Conservation (phyloP, 2,888 invertebrate species). For the Epistrophe grossulariae region DNA sequence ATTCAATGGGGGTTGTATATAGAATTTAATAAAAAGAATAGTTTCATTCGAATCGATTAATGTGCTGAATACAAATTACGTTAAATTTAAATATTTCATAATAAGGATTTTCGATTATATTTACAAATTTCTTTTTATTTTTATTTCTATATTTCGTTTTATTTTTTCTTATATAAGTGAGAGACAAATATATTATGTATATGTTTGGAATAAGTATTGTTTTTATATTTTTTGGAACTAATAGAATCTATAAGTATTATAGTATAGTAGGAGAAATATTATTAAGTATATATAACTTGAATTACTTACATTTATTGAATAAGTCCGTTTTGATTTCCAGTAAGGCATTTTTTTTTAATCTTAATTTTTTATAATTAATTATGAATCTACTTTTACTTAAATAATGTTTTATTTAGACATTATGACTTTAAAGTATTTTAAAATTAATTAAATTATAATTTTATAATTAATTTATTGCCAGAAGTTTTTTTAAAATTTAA, state of each 20-base stretch:
- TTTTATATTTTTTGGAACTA: constrained; percentile 27
- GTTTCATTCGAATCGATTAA: constrained; percentile 56
- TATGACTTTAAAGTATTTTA: background rate
- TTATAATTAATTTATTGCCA: background rate
- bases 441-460: background rate
- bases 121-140: constrained; percentile 50
- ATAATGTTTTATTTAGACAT: background rate
- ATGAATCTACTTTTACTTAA: background rate
- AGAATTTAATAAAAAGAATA: constrained; percentile 64
- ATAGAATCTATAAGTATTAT: constrained; percentile 14
- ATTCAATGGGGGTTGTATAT: constrained; percentile 37
- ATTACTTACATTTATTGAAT: constrained; percentile 64
- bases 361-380: constrained; percentile 18
- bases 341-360: constrained; percentile 62
- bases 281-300: constrained; percentile 24
- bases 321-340: constrained; percentile 73
- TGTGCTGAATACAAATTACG: constrained; percentile 70
- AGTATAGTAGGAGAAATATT: constrained; percentile 14
- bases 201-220: constrained; percentile 32
- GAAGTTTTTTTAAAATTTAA: background rate
- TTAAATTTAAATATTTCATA: constrained; percentile 30
- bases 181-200: constrained; percentile 3
- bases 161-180: constrained; percentile 2
- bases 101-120: constrained; percentile 54
- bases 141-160: background rate